Evolutionary conservation across 2,113 vertebrate species (phyloP).

Genomic region (Galbula dea): DNA sequence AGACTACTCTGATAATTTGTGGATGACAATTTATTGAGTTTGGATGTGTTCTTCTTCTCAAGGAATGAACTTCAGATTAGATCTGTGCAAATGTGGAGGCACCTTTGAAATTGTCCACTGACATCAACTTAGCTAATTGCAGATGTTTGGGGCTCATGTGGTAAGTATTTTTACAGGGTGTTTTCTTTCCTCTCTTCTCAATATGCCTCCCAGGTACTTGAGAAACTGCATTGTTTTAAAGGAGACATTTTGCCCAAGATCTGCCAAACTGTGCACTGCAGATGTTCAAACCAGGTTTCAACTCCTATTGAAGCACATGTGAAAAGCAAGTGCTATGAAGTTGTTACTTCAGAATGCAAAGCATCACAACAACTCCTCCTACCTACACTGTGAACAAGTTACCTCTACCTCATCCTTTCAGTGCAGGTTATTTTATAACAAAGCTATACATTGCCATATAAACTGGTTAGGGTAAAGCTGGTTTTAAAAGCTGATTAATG

Average conservation of each 20-base stretch:
- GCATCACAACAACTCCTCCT: background rate
- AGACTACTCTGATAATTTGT: conserved; percentile 33
- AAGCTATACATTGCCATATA: background rate
- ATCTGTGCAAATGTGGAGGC: conserved; percentile 35
- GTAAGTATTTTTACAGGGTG: conserved; percentile 20
- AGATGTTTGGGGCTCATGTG: conserved; percentile 38
- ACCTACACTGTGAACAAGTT: background rate
- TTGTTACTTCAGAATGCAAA: background rate
- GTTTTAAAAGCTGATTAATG: background rate
- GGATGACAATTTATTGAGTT: conserved; percentile 50
- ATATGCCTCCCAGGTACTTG: background rate
- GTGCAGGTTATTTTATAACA: background rate
- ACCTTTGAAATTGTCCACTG: conserved; percentile 55
- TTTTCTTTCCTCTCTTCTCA: background rate
- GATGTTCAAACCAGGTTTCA: background rate
- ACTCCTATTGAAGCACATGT: background rate
- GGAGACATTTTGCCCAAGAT: background rate
- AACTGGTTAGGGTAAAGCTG: background rate
- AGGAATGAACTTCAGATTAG: conserved; percentile 32
- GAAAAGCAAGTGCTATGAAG: background rate
- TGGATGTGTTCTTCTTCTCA: conserved; percentile 16
- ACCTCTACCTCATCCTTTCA: background rate
- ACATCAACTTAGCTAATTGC: conserved; percentile 66
- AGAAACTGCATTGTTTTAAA: background rate
- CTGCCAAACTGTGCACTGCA: background rate